Evolutionary conservation across 2,888 invertebrate genomes (phyloP).

Genomic region (Agapostemon virescens): DNA sequence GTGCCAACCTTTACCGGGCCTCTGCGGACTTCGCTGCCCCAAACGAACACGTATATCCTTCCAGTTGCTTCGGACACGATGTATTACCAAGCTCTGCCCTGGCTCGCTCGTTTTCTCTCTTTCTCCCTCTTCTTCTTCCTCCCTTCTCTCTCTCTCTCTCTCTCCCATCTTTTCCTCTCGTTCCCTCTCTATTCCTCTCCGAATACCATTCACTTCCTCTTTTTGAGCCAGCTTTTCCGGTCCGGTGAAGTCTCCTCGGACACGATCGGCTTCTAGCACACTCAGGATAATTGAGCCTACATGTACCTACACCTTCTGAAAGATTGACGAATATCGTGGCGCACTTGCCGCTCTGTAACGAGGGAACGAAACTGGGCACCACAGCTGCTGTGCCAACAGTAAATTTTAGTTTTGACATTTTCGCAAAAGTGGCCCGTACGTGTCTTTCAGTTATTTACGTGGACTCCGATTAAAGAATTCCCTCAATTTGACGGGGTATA

Average conservation of each 20-base stretch:
- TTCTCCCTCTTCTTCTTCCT: not conserved
- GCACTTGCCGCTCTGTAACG: conserved; percentile 3
- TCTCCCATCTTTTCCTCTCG: not conserved
- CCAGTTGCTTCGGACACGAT: conserved; percentile 55
- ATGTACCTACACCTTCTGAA: conserved; percentile 28
- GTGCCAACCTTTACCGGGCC: conserved; percentile 56
- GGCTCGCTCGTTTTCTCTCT: not conserved
- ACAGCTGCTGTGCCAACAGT: not conserved
- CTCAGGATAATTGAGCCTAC: conserved; percentile 50
- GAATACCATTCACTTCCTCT: not conserved
- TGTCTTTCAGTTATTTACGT: not conserved
- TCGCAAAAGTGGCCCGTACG: not conserved
- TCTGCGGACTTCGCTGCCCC: conserved; percentile 61
- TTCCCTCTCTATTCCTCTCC: not conserved
- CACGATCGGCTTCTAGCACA: conserved; percentile 28
- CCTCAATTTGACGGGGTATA: not conserved
- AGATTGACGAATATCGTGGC: conserved; percentile 19
- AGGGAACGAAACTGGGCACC: not conserved
- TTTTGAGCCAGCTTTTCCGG: conserved; percentile 28
- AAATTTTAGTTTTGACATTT: not conserved
- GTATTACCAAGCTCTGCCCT: conserved; percentile 45
- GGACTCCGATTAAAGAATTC: not conserved
- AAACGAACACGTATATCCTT: conserved; percentile 61
- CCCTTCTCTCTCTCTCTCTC: not conserved
- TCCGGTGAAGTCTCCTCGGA: conserved; percentile 32